Evolutionary conservation across 1,140 invertebrate species (phyloP).

Genomic region (Triops longicaudatus): DNA sequence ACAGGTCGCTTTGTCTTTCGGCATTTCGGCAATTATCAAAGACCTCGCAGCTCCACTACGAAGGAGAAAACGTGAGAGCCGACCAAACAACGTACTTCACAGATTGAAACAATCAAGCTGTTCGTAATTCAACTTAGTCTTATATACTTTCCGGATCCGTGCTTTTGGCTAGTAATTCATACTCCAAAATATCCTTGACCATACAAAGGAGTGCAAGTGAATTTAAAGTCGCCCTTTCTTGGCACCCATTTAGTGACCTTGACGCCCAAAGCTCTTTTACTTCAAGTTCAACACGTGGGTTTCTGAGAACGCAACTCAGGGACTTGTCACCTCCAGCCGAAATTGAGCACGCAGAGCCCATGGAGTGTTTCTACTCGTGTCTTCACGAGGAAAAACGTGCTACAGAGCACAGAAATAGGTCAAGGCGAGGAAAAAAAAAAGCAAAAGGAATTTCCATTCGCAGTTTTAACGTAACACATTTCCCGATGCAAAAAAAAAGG

Average conservation of each 20-base stretch:
- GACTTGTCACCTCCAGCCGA: not conserved
- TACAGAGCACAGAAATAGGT: not conserved
- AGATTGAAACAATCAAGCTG: too few species aligned
- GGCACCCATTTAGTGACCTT: not conserved
- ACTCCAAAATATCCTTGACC: not conserved
- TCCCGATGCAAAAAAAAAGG: too few species aligned
- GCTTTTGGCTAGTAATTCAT: not conserved
- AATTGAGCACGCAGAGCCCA: not conserved
- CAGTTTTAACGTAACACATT: not conserved
- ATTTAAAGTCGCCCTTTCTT: not conserved
- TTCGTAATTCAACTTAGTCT: too few species aligned
- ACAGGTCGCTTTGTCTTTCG: too few species aligned
- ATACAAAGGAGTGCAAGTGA: not conserved
- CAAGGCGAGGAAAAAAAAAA: not conserved
- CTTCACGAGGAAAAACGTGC: not conserved
- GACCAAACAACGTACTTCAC: too few species aligned
- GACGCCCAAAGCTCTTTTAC: not conserved
- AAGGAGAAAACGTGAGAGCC: too few species aligned
- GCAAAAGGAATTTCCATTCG: not conserved
- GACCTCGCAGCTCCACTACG: too few species aligned
- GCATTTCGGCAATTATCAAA: too few species aligned
- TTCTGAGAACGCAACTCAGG: not conserved
- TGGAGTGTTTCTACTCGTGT: not conserved
- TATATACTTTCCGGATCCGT: too few species aligned
- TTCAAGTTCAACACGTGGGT: conserved; percentile 4